Conservation (phyloP, 2,797 vertebrate species). For the Hypotaenidia philippensis region DNA sequence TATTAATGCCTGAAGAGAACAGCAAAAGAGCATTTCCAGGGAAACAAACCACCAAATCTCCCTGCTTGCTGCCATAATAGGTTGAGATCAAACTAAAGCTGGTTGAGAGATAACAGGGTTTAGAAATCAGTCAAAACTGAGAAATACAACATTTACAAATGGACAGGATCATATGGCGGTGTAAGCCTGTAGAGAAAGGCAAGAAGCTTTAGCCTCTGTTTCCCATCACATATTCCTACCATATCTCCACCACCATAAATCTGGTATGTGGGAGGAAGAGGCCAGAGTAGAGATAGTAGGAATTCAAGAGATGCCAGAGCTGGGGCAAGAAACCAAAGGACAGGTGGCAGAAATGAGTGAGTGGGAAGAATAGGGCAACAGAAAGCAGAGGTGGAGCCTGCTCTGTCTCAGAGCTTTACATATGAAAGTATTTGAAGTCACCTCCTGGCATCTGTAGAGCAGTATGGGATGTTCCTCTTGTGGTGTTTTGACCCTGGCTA, state of each 20-base stretch:
- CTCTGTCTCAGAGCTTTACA: background rate
- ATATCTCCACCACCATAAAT: background rate
- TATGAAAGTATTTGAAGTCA: background rate
- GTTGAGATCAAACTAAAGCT: constrained; percentile 6
- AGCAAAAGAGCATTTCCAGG: constrained; percentile 47
- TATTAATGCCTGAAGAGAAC: constrained; percentile 34
- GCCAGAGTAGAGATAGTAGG: background rate
- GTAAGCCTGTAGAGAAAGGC: background rate
- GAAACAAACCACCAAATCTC: constrained; percentile 9
- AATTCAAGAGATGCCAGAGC: background rate
- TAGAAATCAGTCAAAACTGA: constrained; percentile 34
- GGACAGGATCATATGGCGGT: background rate
- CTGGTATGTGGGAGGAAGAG: background rate
- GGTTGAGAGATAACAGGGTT: background rate
- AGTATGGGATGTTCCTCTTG: background rate
- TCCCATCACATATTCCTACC: background rate
- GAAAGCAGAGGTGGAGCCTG: background rate
- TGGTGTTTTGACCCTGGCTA: no score
- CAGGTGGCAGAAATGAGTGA: rapidly evolving
- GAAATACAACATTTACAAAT: background rate
- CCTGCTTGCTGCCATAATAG: background rate
- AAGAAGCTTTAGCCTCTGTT: background rate
- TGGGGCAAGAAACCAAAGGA: background rate
- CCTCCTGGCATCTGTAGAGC: background rate
- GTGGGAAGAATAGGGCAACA: background rate